A percentile compares a stretch with the other conserved stretches of the same genome.
phyloP scores from a whole-genome alignment of 2,888 invertebrate genomes.

The Azorinus chamasolen region DNA sequence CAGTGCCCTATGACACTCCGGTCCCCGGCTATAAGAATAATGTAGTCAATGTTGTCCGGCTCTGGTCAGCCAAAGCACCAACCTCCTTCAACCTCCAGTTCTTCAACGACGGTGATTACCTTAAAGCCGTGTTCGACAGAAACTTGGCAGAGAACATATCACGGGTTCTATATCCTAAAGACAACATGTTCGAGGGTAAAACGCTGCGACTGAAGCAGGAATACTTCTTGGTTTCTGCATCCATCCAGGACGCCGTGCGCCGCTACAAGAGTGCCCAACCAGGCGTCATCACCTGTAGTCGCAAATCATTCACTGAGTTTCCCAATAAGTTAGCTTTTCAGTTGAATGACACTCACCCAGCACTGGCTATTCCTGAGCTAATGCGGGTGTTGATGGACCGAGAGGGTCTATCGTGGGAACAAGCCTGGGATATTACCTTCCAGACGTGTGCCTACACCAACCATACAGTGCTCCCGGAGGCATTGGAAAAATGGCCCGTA shows the following conservation, averaged over 20 bases:
- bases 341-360: constrained; percentile 99
- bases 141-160: constrained; percentile 99
- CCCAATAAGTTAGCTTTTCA: constrained; percentile 98
- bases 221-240: constrained; percentile 99
- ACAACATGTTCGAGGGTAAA: constrained; percentile 99
- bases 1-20: constrained; percentile 99
- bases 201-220: constrained; percentile 99
- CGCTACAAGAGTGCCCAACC: constrained; percentile 98
- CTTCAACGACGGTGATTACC: constrained; percentile 99
- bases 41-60: constrained; percentile 97
- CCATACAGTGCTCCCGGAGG: constrained; percentile 99
- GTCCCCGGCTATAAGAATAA: constrained; percentile 99
- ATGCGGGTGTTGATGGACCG: constrained; percentile 97
- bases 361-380: constrained; percentile 97
- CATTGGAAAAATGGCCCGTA: constrained; percentile 92
- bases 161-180: constrained; percentile 98
- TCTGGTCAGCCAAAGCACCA: constrained; percentile 99
- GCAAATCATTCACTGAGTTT: constrained; percentile 94
- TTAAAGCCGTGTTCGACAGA: constrained; percentile 98
- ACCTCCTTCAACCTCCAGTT: constrained; percentile 97
- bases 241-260: constrained; percentile 97
- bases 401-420: constrained; percentile 95
- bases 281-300: constrained; percentile 86
- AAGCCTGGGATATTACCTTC: constrained; percentile 95
- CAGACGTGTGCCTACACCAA: constrained; percentile 99